Percentiles rank a stretch among this genome's conserved stretches.
These are phyloP conservation scores for Drosophila nasuta DNA, from an alignment of 1,140 invertebrate species.

Conservation along the genomic window DNA sequence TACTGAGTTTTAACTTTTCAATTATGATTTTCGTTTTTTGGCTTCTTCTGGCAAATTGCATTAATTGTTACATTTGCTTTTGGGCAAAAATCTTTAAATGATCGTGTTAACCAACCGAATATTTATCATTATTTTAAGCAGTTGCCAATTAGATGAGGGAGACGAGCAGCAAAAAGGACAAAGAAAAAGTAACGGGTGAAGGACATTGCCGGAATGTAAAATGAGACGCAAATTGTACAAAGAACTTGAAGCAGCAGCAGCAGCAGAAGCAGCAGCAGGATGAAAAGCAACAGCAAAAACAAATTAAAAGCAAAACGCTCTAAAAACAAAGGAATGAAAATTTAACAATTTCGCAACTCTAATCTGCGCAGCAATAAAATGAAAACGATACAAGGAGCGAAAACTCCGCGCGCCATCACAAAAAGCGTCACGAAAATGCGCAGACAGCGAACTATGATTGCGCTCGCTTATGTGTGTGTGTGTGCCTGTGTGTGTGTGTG, in stretches of 20 bases:
- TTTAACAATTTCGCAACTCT: slow-evolving; percentile 82
- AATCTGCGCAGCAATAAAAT: slow-evolving; percentile 79
- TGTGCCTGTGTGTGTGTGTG: slow-evolving; percentile 1
- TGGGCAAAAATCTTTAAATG: neutral
- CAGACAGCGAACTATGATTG: slow-evolving; percentile 64
- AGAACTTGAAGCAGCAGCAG: slow-evolving; percentile 32
- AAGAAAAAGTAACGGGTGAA: slow-evolving; percentile 18
- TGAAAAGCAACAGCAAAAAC: slow-evolving; percentile 35
- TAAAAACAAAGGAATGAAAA: slow-evolving; percentile 65
- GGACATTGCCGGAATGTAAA: slow-evolving; percentile 38
- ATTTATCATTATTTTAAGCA: slow-evolving; percentile 26
- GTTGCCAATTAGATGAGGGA: slow-evolving; percentile 28
- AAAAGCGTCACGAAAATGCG: slow-evolving; percentile 73
- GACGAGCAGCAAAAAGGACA: neutral
- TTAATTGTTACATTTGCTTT: slow-evolving; percentile 13
- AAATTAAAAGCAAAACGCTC: slow-evolving; percentile 58
- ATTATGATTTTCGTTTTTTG: slow-evolving; percentile 7
- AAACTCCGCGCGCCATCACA: slow-evolving; percentile 59
- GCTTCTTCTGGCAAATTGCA: neutral
- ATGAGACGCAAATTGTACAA: slow-evolving; percentile 59
- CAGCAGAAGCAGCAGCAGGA: neutral
- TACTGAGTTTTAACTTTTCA: slow-evolving; percentile 22
- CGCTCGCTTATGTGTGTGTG: slow-evolving; percentile 3
- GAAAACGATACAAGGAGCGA: slow-evolving; percentile 70
- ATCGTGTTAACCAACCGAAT: slow-evolving; percentile 44